Evolutionary conservation across 2,113 vertebrate species (phyloP).

Genomic region (Piaya cayana): DNA sequence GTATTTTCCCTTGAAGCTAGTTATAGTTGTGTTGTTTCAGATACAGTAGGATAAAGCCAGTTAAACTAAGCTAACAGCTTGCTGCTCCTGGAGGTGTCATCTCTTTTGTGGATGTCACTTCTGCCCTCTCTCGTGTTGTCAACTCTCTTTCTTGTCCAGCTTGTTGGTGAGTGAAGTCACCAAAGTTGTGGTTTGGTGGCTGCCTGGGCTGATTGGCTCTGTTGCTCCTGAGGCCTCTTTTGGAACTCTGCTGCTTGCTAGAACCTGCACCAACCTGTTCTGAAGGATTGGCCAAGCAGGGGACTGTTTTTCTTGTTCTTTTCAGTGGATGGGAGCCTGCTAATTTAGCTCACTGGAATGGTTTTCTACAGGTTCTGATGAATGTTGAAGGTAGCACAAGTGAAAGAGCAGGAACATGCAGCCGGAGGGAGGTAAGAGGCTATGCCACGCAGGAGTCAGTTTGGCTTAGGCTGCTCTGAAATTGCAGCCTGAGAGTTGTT

Average conservation of each 20-base stretch:
- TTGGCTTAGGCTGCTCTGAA: neutral
- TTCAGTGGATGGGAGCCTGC: neutral
- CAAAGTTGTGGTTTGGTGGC: neutral
- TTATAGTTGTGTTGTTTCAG: neutral
- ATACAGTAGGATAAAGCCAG: neutral
- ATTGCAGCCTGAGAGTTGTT: neutral
- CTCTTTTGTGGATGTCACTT: neutral
- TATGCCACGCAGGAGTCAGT: neutral
- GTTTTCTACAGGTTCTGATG: neutral
- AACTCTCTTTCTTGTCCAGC: neutral
- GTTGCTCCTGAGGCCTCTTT: neutral
- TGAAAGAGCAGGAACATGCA: slow-evolving; percentile 13
- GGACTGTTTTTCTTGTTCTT: neutral
- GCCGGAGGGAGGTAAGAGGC: neutral
- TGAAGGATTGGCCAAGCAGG: neutral
- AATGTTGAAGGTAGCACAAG: neutral
- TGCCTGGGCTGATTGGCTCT: neutral
- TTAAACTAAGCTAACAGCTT: neutral
- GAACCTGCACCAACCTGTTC: slow-evolving; percentile 19
- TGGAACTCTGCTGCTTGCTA: neutral
- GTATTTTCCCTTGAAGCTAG: neutral
- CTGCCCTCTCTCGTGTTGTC: neutral
- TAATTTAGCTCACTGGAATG: neutral
- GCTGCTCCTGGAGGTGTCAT: neutral
- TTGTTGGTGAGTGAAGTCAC: neutral